Percentiles rank a stretch among this genome's conserved stretches.
These are phyloP conservation scores for Hydrotaea diabolus DNA, from an alignment of 2,888 invertebrate species.

Conservation along the genomic window DNA sequence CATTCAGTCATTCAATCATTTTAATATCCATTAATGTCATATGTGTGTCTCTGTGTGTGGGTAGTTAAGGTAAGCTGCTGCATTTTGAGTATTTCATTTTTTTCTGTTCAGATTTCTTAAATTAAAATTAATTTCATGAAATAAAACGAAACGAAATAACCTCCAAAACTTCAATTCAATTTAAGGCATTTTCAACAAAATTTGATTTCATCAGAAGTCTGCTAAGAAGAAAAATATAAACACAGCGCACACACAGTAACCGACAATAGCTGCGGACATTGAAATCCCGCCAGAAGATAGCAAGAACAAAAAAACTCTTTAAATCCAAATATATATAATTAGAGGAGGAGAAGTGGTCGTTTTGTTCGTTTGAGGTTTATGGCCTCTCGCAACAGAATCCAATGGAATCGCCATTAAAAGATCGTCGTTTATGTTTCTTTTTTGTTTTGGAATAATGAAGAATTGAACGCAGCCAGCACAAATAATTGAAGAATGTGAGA, in stretches of 20 bases:
- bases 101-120: background rate
- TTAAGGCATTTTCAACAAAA: background rate
- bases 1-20: background rate
- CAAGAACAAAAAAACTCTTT: conserved; percentile 26
- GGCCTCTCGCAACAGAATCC: conserved; percentile 42
- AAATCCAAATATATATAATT: conserved; percentile 48
- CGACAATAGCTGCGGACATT: conserved; percentile 36
- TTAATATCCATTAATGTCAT: background rate
- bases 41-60: background rate
- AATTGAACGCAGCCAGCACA: conserved; percentile 40
- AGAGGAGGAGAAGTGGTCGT: conserved; percentile 42
- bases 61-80: background rate
- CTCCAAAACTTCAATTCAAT: conserved; percentile 31
- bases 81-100: background rate
- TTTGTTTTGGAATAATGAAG: conserved; percentile 54
- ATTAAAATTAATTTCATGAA: conserved; percentile 4
- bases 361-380: conserved; percentile 34
- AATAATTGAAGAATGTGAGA: background rate
- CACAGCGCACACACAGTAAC: no score
- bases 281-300: conserved; percentile 34
- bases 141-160: conserved; percentile 39
- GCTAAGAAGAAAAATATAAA: background rate
- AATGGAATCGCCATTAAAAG: background rate
- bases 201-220: conserved; percentile 48
- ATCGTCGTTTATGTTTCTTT: background rate